Percentiles rank a stretch among this genome's conserved stretches.
phyloP scores from a whole-genome alignment of 2,888 invertebrate species.

The Andrena minutula region DNA sequence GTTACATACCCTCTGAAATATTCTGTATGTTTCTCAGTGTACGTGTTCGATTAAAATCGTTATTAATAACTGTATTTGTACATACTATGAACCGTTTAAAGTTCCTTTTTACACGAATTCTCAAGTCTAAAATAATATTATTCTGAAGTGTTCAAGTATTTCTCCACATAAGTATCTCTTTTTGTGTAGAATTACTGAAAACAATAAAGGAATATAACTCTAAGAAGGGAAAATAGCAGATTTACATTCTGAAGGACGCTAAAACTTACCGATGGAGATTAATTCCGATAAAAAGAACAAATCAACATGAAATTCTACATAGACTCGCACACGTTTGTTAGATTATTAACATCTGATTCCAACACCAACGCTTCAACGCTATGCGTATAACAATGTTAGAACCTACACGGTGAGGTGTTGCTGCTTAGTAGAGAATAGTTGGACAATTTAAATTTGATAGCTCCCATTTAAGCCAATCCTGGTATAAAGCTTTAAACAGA shows the following conservation, averaged over 20 bases:
- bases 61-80: constrained; percentile 36
- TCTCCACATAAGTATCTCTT: constrained; percentile 43
- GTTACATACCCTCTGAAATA: constrained; percentile 48
- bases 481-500: constrained; percentile 43
- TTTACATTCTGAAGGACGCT: constrained; percentile 12
- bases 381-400: constrained; percentile 29
- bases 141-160: constrained; percentile 32
- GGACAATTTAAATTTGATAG: constrained; percentile 31
- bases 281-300: constrained; percentile 47
- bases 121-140: constrained; percentile 35
- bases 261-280: constrained; percentile 44
- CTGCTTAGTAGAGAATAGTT: constrained; percentile 24
- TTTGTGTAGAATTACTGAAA: constrained; percentile 51
- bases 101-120: constrained; percentile 24
- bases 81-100: constrained; percentile 29
- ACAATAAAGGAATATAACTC: constrained; percentile 50
- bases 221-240: constrained; percentile 18
- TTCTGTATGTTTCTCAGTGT: constrained; percentile 44
- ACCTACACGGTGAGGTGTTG: constrained; percentile 21
- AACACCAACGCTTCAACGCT: constrained; percentile 13
- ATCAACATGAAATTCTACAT: constrained; percentile 47
- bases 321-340: constrained; percentile 13
- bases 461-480: constrained; percentile 36
- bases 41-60: constrained; percentile 37
- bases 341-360: constrained; percentile 27